Conservation (phyloP, 2,888 invertebrate genomes). For the Athalia rosae region DNA sequence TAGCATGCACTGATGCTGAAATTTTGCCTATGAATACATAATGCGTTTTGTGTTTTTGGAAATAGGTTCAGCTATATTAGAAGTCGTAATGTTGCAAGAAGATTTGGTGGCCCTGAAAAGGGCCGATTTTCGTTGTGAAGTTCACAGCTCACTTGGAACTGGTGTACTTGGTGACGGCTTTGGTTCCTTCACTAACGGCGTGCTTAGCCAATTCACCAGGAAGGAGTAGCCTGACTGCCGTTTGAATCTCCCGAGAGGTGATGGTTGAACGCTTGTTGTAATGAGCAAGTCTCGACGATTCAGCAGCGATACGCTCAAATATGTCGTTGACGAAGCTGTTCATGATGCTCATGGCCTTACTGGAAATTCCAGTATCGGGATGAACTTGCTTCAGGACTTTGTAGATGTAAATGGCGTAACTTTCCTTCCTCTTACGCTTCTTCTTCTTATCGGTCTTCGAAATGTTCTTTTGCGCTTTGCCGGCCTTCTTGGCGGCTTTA, state of each 20-base stretch:
- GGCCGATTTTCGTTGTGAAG: slow-evolving; percentile 49
- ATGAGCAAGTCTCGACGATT: slow-evolving; percentile 60
- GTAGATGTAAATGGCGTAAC: slow-evolving; percentile 74
- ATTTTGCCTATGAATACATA: neutral
- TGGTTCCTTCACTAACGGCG: slow-evolving; percentile 81
- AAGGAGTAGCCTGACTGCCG: slow-evolving; percentile 80
- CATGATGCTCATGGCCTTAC: slow-evolving; percentile 77
- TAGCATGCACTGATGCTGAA: no score
- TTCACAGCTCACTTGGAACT: slow-evolving; percentile 66
- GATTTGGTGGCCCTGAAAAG: slow-evolving; percentile 45
- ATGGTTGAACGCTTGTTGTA: slow-evolving; percentile 77
- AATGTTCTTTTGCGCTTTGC: slow-evolving; percentile 71
- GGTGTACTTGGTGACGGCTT: slow-evolving; percentile 79
- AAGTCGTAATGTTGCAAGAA: slow-evolving; percentile 4
- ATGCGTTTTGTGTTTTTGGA: neutral
- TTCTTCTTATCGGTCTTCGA: slow-evolving; percentile 71
- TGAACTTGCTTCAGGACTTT: slow-evolving; percentile 76
- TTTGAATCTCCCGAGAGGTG: slow-evolving; percentile 82
- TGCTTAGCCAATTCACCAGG: slow-evolving; percentile 85
- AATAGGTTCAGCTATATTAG: no score
- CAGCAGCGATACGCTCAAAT: slow-evolving; percentile 64
- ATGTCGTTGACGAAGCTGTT: slow-evolving; percentile 72
- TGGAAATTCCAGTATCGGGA: slow-evolving; percentile 75
- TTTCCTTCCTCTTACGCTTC: slow-evolving; percentile 71
- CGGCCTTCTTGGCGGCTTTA: slow-evolving; percentile 75